Percentiles rank a stretch among this genome's conserved stretches.
Evolutionary conservation across 2,113 vertebrate species (phyloP).

Genomic region (Sminthopsis crassicaudata): DNA sequence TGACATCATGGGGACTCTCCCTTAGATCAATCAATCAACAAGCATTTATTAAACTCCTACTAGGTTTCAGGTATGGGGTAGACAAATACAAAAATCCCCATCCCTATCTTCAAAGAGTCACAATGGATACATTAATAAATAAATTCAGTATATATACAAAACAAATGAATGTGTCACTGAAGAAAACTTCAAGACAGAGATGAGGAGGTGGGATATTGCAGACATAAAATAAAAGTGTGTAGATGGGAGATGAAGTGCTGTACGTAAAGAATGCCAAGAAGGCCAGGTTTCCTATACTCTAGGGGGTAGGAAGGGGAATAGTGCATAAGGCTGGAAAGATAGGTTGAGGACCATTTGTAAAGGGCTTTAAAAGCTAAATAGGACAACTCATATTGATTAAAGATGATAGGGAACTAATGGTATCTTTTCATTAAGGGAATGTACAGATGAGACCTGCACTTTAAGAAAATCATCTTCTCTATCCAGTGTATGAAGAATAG

Average conservation of each 20-base stretch:
- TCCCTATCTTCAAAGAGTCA: not conserved
- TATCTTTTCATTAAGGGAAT: not conserved
- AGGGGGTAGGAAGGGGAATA: not conserved
- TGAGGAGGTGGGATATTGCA: not conserved
- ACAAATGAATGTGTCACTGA: not conserved
- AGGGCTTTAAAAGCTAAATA: not conserved
- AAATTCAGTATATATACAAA: not conserved
- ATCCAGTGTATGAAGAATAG: not conserved
- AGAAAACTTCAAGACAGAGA: not conserved
- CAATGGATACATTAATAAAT: not conserved
- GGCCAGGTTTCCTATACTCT: too few relatives aligned
- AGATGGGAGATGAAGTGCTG: not conserved
- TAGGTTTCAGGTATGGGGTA: not conserved
- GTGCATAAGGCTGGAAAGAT: not conserved
- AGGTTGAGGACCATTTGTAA: not conserved
- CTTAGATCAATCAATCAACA: not conserved
- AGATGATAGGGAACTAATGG: not conserved
- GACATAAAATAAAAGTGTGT: not conserved
- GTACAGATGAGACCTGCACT: not conserved
- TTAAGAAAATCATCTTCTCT: not conserved
- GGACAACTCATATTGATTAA: not conserved
- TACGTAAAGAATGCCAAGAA: not conserved
- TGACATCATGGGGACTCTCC: not conserved
- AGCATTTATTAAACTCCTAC: not conserved
- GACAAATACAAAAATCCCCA: not conserved